A percentile compares a stretch with the other conserved stretches of the same genome.
Evolutionary conservation across 2,797 vertebrate species (phyloP).

Genomic region (Acrossocheilus wenchowensis): DNA sequence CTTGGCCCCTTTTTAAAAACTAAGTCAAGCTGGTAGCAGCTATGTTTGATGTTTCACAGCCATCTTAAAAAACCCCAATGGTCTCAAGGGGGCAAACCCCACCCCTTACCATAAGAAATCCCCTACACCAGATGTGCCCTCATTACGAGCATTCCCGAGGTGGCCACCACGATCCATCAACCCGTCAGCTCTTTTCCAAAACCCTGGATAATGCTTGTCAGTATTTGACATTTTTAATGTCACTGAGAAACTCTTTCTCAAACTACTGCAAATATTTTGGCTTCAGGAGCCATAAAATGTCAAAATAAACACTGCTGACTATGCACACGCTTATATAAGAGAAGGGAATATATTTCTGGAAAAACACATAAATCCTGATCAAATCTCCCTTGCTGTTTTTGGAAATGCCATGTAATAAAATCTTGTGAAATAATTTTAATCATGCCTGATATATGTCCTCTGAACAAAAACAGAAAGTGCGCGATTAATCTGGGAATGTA

Average conservation of each 20-base stretch:
- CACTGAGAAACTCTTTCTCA: constrained; percentile 13
- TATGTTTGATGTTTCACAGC: constrained; percentile 9
- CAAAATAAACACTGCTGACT: background rate
- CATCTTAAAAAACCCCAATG: background rate
- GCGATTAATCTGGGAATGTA: constrained; percentile 14
- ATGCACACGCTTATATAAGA: background rate
- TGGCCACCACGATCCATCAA: constrained; percentile 24
- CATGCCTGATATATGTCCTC: constrained; percentile 17
- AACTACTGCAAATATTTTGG: constrained; percentile 22
- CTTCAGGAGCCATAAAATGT: background rate
- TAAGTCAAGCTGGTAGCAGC: background rate
- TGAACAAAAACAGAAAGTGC: constrained; percentile 13
- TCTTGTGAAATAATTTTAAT: constrained; percentile 11
- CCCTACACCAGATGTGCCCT: constrained; percentile 27
- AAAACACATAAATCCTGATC: constrained; percentile 3
- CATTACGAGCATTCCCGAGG: background rate
- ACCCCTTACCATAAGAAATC: constrained; percentile 6
- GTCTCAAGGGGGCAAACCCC: constrained; percentile 11
- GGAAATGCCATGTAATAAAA: constrained; percentile 9
- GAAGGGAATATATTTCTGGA: background rate
- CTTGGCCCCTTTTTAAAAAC: background rate
- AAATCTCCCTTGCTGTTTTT: background rate
- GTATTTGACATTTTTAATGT: constrained; percentile 22
- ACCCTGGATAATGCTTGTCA: constrained; percentile 29
- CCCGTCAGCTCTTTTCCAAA: constrained; percentile 12